A percentile compares a stretch with the other conserved stretches of the same genome.
phyloP scores from a whole-genome alignment of 2,888 invertebrate genomes.

The Cataglyphis livida region DNA sequence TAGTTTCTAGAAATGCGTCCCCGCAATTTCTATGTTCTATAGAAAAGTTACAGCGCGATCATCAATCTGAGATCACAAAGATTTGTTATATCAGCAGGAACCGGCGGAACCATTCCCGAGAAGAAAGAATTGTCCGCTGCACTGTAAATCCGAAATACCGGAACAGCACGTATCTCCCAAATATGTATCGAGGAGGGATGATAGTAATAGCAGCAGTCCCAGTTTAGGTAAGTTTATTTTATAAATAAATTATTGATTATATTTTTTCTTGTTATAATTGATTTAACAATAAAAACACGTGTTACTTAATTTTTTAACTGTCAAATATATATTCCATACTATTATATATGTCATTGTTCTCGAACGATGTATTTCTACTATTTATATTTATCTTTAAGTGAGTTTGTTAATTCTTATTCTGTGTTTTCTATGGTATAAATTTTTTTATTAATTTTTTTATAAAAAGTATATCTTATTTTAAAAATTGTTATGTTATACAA shows the following conservation, averaged over 20 bases:
- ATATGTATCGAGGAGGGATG: slow-evolving; percentile 72
- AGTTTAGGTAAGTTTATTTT: slow-evolving; percentile 73
- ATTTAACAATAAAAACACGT: not conserved
- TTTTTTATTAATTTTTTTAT: not conserved
- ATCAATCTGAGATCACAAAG: slow-evolving; percentile 29
- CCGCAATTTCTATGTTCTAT: slow-evolving; percentile 25
- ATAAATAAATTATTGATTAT: not conserved
- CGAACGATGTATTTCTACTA: not conserved
- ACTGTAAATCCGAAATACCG: slow-evolving; percentile 76
- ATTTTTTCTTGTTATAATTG: not conserved
- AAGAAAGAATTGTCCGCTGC: slow-evolving; percentile 78
- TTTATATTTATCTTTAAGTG: not conserved
- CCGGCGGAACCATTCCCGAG: slow-evolving; percentile 70
- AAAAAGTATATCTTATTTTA: not conserved
- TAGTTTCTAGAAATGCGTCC: slow-evolving; percentile 22
- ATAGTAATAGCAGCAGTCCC: slow-evolving; percentile 74
- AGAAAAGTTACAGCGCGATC: slow-evolving; percentile 41
- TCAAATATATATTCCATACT: not conserved
- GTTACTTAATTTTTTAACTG: not conserved
- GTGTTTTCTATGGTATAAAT: not conserved
- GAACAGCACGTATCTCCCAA: slow-evolving; percentile 77
- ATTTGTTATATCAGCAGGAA: slow-evolving; percentile 63
- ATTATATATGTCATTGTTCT: not conserved
- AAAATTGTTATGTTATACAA: not conserved
- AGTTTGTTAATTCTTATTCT: not conserved